phyloP scores from a whole-genome alignment of 1,140 invertebrate genomes.

The Calliopsis andreniformis region DNA sequence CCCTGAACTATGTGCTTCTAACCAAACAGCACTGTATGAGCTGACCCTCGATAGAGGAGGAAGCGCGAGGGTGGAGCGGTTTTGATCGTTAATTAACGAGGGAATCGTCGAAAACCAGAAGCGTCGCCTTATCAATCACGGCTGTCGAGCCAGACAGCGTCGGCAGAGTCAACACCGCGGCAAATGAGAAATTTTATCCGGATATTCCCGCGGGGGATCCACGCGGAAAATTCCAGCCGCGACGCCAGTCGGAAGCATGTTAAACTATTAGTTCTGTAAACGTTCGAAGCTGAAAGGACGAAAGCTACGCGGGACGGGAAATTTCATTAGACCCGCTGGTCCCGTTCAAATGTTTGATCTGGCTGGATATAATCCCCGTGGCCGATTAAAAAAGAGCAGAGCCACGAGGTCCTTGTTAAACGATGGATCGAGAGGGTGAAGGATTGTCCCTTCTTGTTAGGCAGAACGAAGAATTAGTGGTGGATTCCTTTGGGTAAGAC shows the following conservation, averaged over 20 bases:
- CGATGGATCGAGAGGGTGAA: slow-evolving; percentile 1
- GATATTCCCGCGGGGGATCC: background rate
- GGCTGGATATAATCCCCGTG: slow-evolving; percentile 45
- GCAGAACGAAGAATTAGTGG: too few relatives aligned
- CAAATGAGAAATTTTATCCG: slow-evolving; percentile 48
- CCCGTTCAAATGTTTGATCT: slow-evolving; percentile 51
- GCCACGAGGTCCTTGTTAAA: slow-evolving; percentile 26
- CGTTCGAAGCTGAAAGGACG: slow-evolving; percentile 27
- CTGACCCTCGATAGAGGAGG: too few relatives aligned
- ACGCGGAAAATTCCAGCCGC: slow-evolving; percentile 23
- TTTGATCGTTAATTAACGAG: slow-evolving; percentile 38
- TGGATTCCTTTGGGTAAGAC: too few relatives aligned
- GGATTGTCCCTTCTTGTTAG: too few relatives aligned
- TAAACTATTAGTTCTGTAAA: slow-evolving; percentile 53
- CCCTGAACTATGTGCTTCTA: too few relatives aligned
- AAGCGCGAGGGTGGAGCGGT: too few relatives aligned
- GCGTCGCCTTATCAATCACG: background rate
- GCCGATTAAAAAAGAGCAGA: slow-evolving; percentile 13
- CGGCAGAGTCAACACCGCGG: slow-evolving; percentile 30
- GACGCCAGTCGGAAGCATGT: slow-evolving; percentile 25
- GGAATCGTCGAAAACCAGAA: slow-evolving; percentile 12
- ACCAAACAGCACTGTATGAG: too few relatives aligned
- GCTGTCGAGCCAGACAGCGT: slow-evolving; percentile 1
- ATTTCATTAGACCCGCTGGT: slow-evolving; percentile 44
- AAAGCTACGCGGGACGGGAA: slow-evolving; percentile 8